Evolutionary conservation across 2,113 vertebrate species (phyloP), one percentile per base, ranked within the genome.

Genomic region (Patagioenas fasciata): DNA sequence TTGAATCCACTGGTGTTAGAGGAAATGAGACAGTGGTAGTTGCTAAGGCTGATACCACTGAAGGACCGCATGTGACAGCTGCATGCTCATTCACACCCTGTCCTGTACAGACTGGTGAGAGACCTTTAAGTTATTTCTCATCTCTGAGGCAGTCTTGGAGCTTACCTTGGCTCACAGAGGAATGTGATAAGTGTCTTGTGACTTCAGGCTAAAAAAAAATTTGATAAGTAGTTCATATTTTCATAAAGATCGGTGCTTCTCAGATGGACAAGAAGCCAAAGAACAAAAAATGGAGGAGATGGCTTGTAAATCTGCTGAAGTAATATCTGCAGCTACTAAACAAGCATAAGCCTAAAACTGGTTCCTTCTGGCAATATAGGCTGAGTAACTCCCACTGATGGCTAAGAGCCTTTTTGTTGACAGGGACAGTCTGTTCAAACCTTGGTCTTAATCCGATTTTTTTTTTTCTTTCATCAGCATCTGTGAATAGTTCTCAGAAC

Each of bases 361-460:
- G 5, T 47, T 71, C 28, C 40, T 84, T 65, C 53, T 81, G 36
- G 31, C 50, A 40, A 5, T 31, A 44, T 8, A 44, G 66, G 21
- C 58, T 95, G 54, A 64, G 54, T 82, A 88, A 88, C 85, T 73
- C n/a, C 40, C 11, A 25, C 38, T 75, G 50, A 65, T 61, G 70
- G 82, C 29, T 65, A 48, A 29, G 21, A 77, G n/a, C 48, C 34
- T 53, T 88, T 64, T 36, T 67, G 34, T 62, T 75, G 77, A 84
- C 84, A 81, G 73, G 62, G 34, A 78, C 65, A 75, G 40, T 69
- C 94, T 95, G 80, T 87, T 92, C 78, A 82, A 89, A 92, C 36
- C 44, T 97, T 95, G 54, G 24, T 89, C 61, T 89, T 61, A 75
- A 87, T 78, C 61, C 0, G 6, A 73, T 44, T 51, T 34, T 50